Conservation (phyloP, 2,888 invertebrate species). For the Physocephala rufipes region DNA sequence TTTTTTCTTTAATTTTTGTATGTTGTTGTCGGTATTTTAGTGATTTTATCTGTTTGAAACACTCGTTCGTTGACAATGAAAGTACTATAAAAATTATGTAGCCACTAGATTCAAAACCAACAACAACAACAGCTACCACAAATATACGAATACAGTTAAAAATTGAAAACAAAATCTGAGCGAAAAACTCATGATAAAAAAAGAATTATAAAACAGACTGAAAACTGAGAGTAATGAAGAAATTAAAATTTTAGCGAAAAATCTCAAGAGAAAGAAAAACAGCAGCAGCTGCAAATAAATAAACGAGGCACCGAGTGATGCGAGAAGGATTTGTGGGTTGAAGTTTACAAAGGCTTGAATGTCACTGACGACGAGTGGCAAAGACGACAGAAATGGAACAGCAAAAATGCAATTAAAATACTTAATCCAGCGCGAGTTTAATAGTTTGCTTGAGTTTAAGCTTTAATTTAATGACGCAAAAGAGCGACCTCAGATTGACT, state of each 20-base stretch:
- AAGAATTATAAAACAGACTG: background rate
- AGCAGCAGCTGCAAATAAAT: background rate
- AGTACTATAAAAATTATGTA: background rate
- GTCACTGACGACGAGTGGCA: background rate
- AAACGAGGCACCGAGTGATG: background rate
- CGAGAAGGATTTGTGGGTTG: background rate
- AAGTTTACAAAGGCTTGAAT: background rate
- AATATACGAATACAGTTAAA: background rate
- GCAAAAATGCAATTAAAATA: slow-evolving; percentile 23
- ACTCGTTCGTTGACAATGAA: no score
- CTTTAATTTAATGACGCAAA: background rate
- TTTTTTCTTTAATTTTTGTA: no score
- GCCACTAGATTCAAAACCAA: background rate
- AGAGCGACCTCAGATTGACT: background rate
- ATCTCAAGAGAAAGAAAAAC: background rate
- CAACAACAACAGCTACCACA: background rate
- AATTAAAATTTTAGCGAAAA: background rate
- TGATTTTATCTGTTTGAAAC: no score
- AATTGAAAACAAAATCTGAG: background rate
- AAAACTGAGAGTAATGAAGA: background rate
- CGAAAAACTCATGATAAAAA: background rate
- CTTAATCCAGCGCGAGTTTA: slow-evolving; percentile 26
- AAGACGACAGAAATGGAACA: background rate
- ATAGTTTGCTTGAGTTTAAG: slow-evolving; percentile 22
- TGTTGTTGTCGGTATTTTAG: no score